These are phyloP conservation scores for Schrankia costaestrigalis DNA, from an alignment of 2,888 invertebrate genomes.

Conservation along the genomic window DNA sequence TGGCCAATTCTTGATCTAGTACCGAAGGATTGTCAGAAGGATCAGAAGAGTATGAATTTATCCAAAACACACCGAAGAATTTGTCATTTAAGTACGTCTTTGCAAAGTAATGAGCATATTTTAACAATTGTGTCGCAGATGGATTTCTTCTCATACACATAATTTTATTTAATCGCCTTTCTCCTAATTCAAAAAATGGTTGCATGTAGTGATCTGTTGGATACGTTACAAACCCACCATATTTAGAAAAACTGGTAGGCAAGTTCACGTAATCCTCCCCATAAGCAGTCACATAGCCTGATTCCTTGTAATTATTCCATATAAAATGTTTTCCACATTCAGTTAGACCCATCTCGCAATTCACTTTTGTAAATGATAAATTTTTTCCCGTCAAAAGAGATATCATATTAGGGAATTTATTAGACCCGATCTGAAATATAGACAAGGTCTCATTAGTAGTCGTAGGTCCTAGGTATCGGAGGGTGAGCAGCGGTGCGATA, in stretches of 20 bases:
- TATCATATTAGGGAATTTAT: constrained; percentile 93
- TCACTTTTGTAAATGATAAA: constrained; percentile 71
- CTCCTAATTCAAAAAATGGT: constrained; percentile 85
- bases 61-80: constrained; percentile 88
- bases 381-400: constrained; percentile 87
- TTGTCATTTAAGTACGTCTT: constrained; percentile 80
- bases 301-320: constrained; percentile 86
- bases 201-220: constrained; percentile 91
- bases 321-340: constrained; percentile 86
- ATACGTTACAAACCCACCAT: constrained; percentile 83
- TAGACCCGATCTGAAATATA: constrained; percentile 88
- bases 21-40: constrained; percentile 82
- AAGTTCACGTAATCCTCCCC: constrained; percentile 84
- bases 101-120: constrained; percentile 83
- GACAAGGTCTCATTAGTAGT: too few relatives aligned
- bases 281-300: constrained; percentile 87
- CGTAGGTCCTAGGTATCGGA: too few relatives aligned
- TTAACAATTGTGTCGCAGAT: constrained; percentile 83
- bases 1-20: constrained; percentile 81
- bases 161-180: constrained; percentile 61
- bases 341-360: constrained; percentile 63
- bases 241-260: constrained; percentile 83
- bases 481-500: too few relatives aligned
- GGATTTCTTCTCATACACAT: constrained; percentile 64
- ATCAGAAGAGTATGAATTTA: constrained; percentile 87